Conservation (phyloP, 2,797 vertebrate species). For the Rhodeus uyekii region DNA sequence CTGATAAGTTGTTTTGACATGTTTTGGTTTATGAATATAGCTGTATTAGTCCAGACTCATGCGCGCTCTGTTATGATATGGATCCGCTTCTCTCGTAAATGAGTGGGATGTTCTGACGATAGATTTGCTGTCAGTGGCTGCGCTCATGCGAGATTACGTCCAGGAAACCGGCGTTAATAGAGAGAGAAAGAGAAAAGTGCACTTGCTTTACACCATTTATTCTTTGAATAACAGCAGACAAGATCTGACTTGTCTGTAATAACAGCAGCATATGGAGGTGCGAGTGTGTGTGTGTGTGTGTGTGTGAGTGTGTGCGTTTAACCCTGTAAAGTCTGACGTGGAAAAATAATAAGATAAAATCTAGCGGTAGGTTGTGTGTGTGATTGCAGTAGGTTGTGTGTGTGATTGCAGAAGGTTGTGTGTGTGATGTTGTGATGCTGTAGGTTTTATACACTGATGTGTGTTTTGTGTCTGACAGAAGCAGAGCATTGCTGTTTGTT, state of each 20-base stretch:
- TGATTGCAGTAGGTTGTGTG: too few relatives aligned
- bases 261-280: neutral
- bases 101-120: neutral
- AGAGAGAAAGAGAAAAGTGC: neutral
- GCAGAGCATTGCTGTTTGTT: too few relatives aligned
- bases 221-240: constrained; percentile 2
- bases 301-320: neutral
- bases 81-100: neutral
- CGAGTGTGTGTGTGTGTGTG: neutral
- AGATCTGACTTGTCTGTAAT: constrained; percentile 8
- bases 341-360: too few relatives aligned
- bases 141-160: neutral
- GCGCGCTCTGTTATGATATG: neutral
- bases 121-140: constrained; percentile 26
- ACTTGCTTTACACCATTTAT: neutral
- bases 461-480: too few relatives aligned
- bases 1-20: neutral
- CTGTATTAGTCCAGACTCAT: neutral
- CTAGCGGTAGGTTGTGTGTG: too few relatives aligned
- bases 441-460: too few relatives aligned
- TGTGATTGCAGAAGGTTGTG: too few relatives aligned
- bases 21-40: neutral
- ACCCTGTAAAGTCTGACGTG: too few relatives aligned
- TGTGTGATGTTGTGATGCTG: too few relatives aligned
- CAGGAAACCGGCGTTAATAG: neutral